Percentiles rank a stretch among this genome's conserved stretches.
Conservation (phyloP, 2,797 vertebrate genomes). For the Enteromius paludinosus region DNA sequence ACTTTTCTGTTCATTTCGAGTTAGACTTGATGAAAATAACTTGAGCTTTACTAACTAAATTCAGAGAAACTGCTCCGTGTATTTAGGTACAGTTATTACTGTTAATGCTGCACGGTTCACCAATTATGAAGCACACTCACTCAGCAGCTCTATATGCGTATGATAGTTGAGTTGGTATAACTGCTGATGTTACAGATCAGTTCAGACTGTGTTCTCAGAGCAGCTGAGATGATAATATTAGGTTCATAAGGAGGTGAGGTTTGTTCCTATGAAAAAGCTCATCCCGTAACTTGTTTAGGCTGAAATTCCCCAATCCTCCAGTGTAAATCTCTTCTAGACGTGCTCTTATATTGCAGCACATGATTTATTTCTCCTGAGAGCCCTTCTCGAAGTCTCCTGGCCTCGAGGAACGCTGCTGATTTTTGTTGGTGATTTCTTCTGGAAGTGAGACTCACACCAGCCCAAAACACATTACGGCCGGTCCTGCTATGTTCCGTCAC, state of each 20-base stretch:
- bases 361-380: conserved; percentile 10
- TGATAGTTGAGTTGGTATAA: not conserved
- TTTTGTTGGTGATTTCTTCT: conserved; percentile 5
- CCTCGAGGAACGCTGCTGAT: conserved; percentile 16
- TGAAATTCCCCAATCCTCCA: not conserved
- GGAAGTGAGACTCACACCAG: conserved; percentile 24
- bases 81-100: not conserved
- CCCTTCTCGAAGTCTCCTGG: not conserved
- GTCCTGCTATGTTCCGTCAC: not conserved
- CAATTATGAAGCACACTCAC: not conserved
- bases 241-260: not conserved
- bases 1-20: not conserved
- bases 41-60: not conserved
- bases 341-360: conserved; percentile 20
- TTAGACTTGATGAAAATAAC: not conserved
- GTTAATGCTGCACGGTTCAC: not conserved
- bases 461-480: conserved; percentile 28
- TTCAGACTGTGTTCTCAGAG: not conserved
- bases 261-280: not conserved
- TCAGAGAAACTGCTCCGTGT: too few species aligned
- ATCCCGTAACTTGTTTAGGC: not conserved
- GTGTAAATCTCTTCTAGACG: not conserved
- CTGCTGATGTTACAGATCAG: not conserved
- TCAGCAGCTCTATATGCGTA: not conserved
- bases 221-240: not conserved